Conservation (phyloP, 2,888 invertebrate genomes). For the Meteorus colon region DNA sequence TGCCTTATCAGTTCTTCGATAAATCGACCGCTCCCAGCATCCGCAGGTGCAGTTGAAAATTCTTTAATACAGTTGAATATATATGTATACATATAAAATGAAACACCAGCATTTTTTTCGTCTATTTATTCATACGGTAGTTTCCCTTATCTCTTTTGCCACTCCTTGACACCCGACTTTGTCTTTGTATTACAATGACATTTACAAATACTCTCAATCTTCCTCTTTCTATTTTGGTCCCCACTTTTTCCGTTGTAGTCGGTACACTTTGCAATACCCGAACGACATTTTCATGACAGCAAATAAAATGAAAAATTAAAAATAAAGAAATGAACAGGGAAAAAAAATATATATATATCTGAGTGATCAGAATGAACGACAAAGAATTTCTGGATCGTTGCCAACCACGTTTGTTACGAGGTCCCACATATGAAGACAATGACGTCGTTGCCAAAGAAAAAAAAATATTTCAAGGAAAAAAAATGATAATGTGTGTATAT, state of each 20-base stretch:
- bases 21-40: constrained; percentile 38
- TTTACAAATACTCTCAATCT: not conserved
- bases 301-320: not conserved
- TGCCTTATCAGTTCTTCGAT: constrained; percentile 28
- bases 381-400: not conserved
- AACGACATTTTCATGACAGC: not conserved
- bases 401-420: not conserved
- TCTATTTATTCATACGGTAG: not conserved
- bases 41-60: constrained; percentile 32
- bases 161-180: not conserved
- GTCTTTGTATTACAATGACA: constrained; percentile 13
- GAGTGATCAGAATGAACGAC: not conserved
- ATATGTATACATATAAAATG: constrained; percentile 5
- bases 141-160: constrained; percentile 10
- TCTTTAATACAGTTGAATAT: not conserved
- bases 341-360: not conserved
- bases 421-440: not conserved
- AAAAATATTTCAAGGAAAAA: not conserved
- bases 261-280: not conserved
- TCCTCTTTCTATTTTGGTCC: not conserved
- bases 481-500: not conserved
- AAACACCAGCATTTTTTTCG: not conserved
- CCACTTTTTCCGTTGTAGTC: not conserved
- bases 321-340: not conserved
- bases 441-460: not conserved